A percentile compares a stretch with the other conserved stretches of the same genome.
These are phyloP conservation scores for Engraulis encrasicolus DNA, from an alignment of 2,113 vertebrate genomes.

Conservation along the genomic window DNA sequence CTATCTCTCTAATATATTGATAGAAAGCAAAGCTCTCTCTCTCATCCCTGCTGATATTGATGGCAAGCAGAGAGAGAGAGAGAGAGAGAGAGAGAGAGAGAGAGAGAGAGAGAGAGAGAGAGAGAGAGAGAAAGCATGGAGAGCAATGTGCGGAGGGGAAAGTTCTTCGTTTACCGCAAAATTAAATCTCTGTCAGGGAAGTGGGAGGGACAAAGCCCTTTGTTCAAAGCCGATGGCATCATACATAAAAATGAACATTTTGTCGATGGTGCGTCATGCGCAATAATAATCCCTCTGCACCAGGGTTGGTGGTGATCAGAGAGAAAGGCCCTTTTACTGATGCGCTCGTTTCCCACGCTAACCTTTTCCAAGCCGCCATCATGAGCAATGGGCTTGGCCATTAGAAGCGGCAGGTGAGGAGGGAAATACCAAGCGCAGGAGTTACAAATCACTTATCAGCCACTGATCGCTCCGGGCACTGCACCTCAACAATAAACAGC, in stretches of 20 bases:
- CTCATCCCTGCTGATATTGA: conserved; percentile 51
- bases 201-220: conserved; percentile 61
- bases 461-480: conserved; percentile 12
- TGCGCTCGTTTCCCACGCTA: conserved; percentile 69
- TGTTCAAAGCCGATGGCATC: conserved; percentile 66
- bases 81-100: conserved; percentile 30
- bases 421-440: not conserved
- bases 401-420: conserved; percentile 41
- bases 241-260: conserved; percentile 66
- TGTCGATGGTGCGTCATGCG: conserved; percentile 43
- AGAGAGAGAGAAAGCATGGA: conserved; percentile 5
- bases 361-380: conserved; percentile 64
- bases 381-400: conserved; percentile 72
- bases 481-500: not conserved
- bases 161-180: conserved; percentile 66
- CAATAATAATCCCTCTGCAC: conserved; percentile 59
- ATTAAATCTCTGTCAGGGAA: conserved; percentile 72
- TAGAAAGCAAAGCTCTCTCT: no score
- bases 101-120: conserved; percentile 29
- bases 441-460: conserved; percentile 64
- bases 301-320: conserved; percentile 65
- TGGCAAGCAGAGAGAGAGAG: conserved; percentile 33
- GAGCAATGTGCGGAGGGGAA: conserved; percentile 30
- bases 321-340: conserved; percentile 57
- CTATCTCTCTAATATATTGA: no score